phyloP scores from a whole-genome alignment of 92 coral and sea anemone species.

The Porites divaricata region DNA sequence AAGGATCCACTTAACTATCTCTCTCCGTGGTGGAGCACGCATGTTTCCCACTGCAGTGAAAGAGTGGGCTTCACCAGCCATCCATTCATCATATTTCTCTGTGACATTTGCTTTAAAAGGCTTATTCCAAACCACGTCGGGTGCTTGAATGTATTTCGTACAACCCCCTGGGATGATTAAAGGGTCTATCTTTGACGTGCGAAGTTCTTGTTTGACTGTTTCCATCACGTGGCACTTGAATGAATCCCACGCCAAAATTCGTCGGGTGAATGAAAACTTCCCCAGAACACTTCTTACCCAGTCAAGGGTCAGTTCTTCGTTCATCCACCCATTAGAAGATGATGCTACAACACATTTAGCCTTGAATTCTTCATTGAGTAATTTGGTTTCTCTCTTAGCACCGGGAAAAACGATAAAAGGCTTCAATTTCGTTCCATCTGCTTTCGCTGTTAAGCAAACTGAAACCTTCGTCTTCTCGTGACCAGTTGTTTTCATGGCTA shows the following conservation, averaged over 20 bases:
- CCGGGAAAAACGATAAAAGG: background rate
- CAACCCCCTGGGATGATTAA: constrained; percentile 50
- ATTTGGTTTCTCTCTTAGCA: constrained; percentile 13
- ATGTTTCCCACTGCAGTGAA: constrained; percentile 43
- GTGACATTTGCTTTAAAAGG: constrained; percentile 55
- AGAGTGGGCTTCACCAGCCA: constrained; percentile 53
- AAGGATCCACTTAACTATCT: constrained; percentile 41
- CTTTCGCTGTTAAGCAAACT: constrained; percentile 33
- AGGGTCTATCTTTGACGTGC: constrained; percentile 45
- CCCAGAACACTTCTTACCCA: constrained; percentile 33
- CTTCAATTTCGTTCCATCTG: too few species aligned
- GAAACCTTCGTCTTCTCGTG: constrained; percentile 21
- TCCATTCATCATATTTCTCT: constrained; percentile 61
- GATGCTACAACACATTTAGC: constrained; percentile 12
- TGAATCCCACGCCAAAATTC: constrained; percentile 30
- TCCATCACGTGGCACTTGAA: constrained; percentile 54
- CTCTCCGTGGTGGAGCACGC: constrained; percentile 38
- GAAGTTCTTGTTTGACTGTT: constrained; percentile 48
- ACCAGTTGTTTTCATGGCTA: constrained; percentile 25
- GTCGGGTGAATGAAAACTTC: constrained; percentile 39
- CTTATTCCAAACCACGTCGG: constrained; percentile 51
- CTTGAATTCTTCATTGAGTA: constrained; percentile 17
- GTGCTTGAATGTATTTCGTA: constrained; percentile 52
- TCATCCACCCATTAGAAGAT: constrained; percentile 45
- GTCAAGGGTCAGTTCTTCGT: constrained; percentile 26